A percentile compares a stretch with the other conserved stretches of the same genome.
Evolutionary conservation across 2,797 vertebrate species (phyloP).

Genomic region (Pantherophis alleghaniensis): DNA sequence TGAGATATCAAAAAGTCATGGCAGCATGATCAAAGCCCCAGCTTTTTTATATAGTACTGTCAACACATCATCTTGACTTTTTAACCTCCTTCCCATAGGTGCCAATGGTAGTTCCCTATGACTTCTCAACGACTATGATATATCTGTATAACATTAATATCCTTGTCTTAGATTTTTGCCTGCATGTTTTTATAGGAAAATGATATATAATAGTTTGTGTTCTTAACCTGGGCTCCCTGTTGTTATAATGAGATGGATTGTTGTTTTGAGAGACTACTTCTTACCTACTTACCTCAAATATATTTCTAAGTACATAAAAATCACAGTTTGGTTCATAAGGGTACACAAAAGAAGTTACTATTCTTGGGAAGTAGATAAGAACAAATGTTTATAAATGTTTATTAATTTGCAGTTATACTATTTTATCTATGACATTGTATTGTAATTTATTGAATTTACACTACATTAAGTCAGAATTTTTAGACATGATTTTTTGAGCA

Average conservation of each 20-base stretch:
- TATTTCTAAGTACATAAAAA: background rate
- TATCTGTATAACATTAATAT: background rate
- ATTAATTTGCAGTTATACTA: background rate
- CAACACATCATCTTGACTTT: background rate
- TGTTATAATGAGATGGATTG: background rate
- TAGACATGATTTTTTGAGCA: background rate
- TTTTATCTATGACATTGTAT: background rate
- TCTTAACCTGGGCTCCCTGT: background rate
- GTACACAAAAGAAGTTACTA: conserved; percentile 49
- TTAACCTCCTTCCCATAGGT: background rate
- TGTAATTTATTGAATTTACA: background rate
- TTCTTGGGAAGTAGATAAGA: conserved; percentile 44
- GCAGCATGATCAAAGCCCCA: background rate
- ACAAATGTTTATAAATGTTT: conserved; percentile 15
- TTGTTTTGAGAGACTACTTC: conserved; percentile 5
- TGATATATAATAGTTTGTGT: conserved; percentile 24
- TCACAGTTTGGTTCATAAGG: conserved; percentile 32
- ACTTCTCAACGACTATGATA: background rate
- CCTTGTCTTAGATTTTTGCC: conserved; percentile 24
- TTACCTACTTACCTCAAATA: conserved; percentile 12
- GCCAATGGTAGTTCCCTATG: background rate
- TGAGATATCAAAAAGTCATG: background rate
- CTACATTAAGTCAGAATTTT: background rate
- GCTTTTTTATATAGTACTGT: background rate
- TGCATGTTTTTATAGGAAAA: conserved; percentile 11